Evolutionary conservation across 2,113 vertebrate genomes (phyloP).

Genomic region (Pogonocichla stellata): DNA sequence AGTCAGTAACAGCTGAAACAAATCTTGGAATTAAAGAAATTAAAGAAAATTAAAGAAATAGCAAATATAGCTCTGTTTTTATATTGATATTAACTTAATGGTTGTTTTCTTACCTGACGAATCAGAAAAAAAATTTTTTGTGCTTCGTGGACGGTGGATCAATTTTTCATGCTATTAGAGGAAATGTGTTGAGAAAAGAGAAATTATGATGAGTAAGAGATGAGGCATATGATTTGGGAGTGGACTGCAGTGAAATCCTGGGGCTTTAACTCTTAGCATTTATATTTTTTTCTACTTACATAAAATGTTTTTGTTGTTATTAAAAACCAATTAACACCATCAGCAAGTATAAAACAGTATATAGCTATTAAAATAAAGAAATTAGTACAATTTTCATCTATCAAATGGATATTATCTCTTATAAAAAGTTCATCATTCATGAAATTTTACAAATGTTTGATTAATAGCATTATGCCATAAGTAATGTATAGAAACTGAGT

Average conservation of each 20-base stretch:
- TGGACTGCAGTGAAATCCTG: background rate
- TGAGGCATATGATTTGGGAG: background rate
- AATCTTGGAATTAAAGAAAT: background rate
- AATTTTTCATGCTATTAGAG: constrained; percentile 74
- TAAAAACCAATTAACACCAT: background rate
- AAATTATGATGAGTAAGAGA: background rate
- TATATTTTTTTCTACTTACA: background rate
- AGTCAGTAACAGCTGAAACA: background rate
- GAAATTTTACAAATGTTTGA: background rate
- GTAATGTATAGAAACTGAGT: background rate
- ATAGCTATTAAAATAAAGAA: background rate
- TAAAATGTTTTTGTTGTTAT: background rate
- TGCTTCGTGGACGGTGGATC: constrained; percentile 59
- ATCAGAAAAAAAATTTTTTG: constrained; percentile 62
- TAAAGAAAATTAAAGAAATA: too few relatives aligned
- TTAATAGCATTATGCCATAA: background rate
- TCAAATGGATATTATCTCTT: background rate
- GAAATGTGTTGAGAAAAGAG: background rate
- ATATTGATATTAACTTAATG: background rate
- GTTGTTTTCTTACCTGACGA: constrained; percentile 70
- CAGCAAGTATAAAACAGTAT: background rate
- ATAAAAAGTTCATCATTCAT: background rate
- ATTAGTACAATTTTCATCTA: background rate
- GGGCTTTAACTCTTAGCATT: background rate
- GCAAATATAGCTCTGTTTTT: background rate